Percentiles rank a stretch among this genome's conserved stretches.
These are phyloP conservation scores for Tinamus guttatus DNA, from an alignment of 2,113 vertebrate species.

Conservation along the genomic window DNA sequence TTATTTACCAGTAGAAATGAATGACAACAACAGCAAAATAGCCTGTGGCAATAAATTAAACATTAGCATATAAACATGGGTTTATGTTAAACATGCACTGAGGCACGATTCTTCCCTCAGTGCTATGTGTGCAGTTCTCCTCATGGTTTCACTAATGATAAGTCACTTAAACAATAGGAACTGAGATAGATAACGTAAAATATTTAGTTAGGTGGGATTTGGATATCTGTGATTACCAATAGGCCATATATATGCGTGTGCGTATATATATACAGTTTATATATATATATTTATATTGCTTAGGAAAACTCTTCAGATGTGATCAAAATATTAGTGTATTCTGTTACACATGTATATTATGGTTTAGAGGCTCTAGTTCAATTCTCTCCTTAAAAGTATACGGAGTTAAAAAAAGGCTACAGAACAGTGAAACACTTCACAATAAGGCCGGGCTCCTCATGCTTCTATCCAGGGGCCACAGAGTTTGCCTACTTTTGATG, in stretches of 20 bases:
- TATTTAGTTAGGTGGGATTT: not conserved
- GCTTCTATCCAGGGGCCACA: not conserved
- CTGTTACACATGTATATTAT: not conserved
- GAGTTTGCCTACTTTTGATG: not conserved
- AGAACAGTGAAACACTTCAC: not conserved
- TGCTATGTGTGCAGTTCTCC: not conserved
- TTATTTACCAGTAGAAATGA: not conserved
- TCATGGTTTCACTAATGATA: not conserved
- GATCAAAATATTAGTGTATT: not conserved
- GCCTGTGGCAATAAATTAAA: not conserved
- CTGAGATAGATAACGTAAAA: not conserved
- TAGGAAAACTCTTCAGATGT: not conserved
- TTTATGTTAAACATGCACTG: no score
- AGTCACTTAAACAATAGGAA: not conserved
- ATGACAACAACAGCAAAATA: not conserved
- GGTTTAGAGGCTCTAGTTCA: not conserved
- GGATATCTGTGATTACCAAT: not conserved
- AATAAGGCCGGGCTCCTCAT: rapidly evolving
- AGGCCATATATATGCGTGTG: no score
- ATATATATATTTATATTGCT: no score
- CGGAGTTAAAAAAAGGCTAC: not conserved
- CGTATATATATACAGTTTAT: no score
- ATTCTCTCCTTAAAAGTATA: not conserved
- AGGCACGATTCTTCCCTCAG: not conserved
- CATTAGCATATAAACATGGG: not conserved